phyloP scores from a whole-genome alignment of 2,113 vertebrate genomes.

The Dolichallabes microphthalmus region DNA sequence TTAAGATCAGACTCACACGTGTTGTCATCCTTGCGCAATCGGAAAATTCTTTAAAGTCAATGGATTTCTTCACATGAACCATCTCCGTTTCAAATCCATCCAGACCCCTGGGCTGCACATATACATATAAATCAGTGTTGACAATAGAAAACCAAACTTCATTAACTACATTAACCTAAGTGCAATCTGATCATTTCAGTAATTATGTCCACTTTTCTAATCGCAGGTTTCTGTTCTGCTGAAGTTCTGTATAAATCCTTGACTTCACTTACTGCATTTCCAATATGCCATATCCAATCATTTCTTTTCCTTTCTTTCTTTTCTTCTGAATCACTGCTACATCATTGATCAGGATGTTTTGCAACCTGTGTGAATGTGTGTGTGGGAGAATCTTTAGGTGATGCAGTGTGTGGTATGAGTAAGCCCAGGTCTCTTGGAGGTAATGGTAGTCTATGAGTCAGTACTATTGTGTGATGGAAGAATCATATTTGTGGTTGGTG shows the following conservation, averaged over 20 bases:
- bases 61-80: not conserved
- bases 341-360: conserved; percentile 54
- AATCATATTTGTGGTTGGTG: conserved; percentile 46
- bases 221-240: not conserved
- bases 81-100: not conserved
- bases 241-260: not conserved
- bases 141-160: no score
- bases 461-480: conserved; percentile 31
- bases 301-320: not conserved
- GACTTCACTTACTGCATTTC: not conserved
- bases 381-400: conserved; percentile 47
- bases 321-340: not conserved
- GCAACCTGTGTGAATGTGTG: conserved; percentile 58
- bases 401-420: conserved; percentile 53
- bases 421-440: conserved; percentile 18
- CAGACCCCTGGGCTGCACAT: not conserved
- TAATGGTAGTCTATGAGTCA: conserved; percentile 21
- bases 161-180: not conserved
- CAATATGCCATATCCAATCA: no score
- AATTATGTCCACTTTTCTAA: not conserved
- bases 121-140: no score
- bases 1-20: not conserved
- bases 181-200: not conserved
- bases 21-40: not conserved
- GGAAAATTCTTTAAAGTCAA: no score